Evolutionary conservation across 53 echinoderm and acorn worm genomes (phyloP), one percentile per base, ranked within the genome.

Genomic region (Astropecten irregularis): DNA sequence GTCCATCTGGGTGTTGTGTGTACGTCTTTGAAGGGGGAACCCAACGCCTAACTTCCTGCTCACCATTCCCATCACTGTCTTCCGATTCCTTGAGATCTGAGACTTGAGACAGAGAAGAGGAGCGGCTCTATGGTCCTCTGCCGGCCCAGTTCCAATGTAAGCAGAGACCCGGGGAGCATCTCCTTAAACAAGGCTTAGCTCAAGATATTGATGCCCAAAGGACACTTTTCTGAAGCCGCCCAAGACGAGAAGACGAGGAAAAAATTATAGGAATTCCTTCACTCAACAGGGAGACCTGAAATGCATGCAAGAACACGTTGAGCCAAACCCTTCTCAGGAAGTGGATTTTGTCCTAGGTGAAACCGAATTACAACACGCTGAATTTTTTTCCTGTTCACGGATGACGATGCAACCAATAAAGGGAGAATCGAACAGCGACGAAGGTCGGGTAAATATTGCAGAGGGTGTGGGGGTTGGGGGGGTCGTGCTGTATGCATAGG

Each of bases 381-480:
- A 25, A 10, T 9, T 28, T 44, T 44, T 44, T 26, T 11, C 22
- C 67, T 10, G n/a, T 66, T 6, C 29, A 22, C 6, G 29, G 10
- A 21, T 21, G 49, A 3, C 18, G 15, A 13, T 36, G 7, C 20
- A 16, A 36, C 36, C 38, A 65, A 65, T 38, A 65, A 38, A 34
- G 20, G 47, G 14, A 18, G 67, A 58, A 18, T n/a, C n/a, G n/a
- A n/a, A n/a, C n/a, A n/a, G n/a, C 70, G 30, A 42, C 61, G 79
- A 79, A 79, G 79, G 79, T 79, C 61, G 61, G 79, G 79, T 79
- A 79, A 79, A 79, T 79, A 79, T 61, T 79, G 79, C 63, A 47
- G 19, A 56, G 30, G 9, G 11, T 6, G 42, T 6, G 11, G 42
- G 42, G 42, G 42, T 6, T 6, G 42, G 42, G 42, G 42, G 42